Conservation (phyloP, 2,888 invertebrate species). For the Cetonia aurata region DNA sequence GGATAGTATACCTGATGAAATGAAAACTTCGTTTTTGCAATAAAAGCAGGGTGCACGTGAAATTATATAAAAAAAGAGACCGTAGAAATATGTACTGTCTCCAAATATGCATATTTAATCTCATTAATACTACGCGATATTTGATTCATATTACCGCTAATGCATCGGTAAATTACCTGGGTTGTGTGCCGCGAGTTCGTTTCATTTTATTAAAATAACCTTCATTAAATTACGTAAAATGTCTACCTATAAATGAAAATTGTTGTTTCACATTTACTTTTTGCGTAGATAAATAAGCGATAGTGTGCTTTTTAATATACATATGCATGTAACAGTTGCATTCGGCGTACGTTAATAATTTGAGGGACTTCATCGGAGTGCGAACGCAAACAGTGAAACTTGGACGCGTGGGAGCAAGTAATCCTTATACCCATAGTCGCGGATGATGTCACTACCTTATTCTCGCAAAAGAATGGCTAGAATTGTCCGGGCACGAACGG, state of each 20-base stretch:
- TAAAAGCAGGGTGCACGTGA: too few species aligned
- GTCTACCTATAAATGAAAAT: not conserved
- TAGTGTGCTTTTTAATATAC: too few species aligned
- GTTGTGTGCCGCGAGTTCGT: not conserved
- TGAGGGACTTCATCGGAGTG: constrained; percentile 9
- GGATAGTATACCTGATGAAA: too few species aligned
- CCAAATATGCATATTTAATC: too few species aligned
- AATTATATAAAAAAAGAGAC: too few species aligned
- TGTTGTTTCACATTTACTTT: not conserved
- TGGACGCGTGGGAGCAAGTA: too few species aligned
- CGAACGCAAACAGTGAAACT: not conserved
- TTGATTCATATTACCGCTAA: not conserved
- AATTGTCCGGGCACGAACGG: constrained; percentile 11
- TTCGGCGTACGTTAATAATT: constrained; percentile 7
- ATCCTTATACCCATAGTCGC: too few species aligned
- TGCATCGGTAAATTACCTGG: not conserved
- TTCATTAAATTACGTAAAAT: constrained; percentile 10
- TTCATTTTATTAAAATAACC: constrained; percentile 9
- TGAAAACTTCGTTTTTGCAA: too few species aligned
- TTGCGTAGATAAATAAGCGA: not conserved
- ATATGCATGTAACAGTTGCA: not conserved
- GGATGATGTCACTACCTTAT: constrained; percentile 22
- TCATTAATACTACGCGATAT: too few species aligned
- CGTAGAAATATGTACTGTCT: too few species aligned
- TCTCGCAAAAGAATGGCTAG: not conserved